Evolutionary conservation across 2,888 invertebrate species (phyloP), one percentile per base, ranked within the genome.

Genomic region (Papilio elwesi): DNA sequence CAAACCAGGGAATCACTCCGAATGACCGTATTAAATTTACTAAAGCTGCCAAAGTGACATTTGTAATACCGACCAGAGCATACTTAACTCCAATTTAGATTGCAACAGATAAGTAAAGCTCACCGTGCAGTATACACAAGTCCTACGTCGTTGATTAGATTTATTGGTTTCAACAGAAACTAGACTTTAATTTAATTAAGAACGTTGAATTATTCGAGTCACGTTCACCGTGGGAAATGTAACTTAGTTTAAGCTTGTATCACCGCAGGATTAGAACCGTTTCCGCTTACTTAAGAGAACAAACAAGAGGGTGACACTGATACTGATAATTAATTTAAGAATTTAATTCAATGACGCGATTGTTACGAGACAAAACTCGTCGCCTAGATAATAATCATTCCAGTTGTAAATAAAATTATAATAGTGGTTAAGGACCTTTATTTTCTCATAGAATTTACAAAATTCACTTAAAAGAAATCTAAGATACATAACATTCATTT

Each of bases 131-230:
- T 36, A 1, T 59, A 38, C 57, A 59, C 43, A 43, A 43, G 9
- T 43, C 59, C 59, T 52, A 66, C 66, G 55, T 48, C 59, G 69
- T 67, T 69, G 55, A 63, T 66, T 70, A 57, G 16, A 71, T 65
- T 71, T 63, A 74, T 74, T 70, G 70, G 59, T 73, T 74, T 68
- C 65, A 74, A 73, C 63, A 16, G 66, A 68, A 72, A 63, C 68
- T 67, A 62, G 63, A 72, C 47, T 71, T 72, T 63, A 68, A 72
- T 38, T 68, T 63, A 15, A 68, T 68, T 72, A 68, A 68, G 48
- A 52, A 43, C 16, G 36, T 68, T 48, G 63, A 72, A 55, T 68
- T 48, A 72, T 72, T 72, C 72, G 11, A 68, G 72, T 68, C 72
- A 72, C 72, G 72, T 72, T 68, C 68, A 48, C 13, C 11, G 52